Evolutionary conservation across 2,113 vertebrate genomes (phyloP).

Genomic region (Callocephalon fimbriatum): DNA sequence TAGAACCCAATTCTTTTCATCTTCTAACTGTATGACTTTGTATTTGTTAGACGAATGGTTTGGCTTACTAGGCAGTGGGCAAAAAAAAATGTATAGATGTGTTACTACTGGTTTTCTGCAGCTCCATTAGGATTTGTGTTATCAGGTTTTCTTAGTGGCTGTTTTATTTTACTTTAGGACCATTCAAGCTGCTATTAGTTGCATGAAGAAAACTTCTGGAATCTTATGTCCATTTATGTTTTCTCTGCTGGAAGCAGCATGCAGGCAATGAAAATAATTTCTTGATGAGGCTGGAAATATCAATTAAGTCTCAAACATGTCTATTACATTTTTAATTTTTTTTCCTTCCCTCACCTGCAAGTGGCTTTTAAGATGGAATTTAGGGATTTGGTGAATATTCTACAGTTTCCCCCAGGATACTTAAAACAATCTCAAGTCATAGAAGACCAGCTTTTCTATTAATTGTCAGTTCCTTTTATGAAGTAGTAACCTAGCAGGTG

Average conservation of each 20-base stretch:
- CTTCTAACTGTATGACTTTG: not conserved
- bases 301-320: not conserved
- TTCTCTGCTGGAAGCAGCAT: not conserved
- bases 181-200: not conserved
- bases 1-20: not conserved
- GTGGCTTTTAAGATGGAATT: not conserved
- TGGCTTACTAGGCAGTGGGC: not conserved
- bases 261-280: not conserved
- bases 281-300: not conserved
- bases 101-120: not conserved
- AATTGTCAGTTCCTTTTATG: not conserved
- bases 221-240: not conserved
- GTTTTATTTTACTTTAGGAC: not conserved
- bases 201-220: not conserved
- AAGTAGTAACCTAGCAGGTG: not conserved
- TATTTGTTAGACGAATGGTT: not conserved
- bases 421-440: not conserved
- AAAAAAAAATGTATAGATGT: fast-evolving
- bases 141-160: not conserved
- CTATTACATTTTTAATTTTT: not conserved
- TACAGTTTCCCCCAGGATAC: not conserved
- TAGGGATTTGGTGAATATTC: not conserved
- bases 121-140: not conserved
- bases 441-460: not conserved
- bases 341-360: not conserved